Conservation (phyloP, 2,888 invertebrate genomes). For the Drosophila mulleri region DNA sequence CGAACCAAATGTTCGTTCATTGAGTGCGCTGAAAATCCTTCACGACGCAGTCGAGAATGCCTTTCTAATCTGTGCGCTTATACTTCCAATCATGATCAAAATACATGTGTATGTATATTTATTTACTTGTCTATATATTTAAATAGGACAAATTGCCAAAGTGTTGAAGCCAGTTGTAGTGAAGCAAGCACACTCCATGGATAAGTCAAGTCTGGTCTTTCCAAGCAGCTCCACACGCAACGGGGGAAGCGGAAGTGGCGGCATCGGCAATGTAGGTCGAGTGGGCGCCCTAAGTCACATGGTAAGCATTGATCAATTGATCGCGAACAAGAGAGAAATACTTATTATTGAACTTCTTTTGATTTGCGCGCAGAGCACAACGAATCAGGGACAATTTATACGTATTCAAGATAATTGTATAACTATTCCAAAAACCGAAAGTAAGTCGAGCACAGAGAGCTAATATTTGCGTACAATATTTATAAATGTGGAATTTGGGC, state of each 20-base stretch:
- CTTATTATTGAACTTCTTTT: background rate
- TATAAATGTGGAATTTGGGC: background rate
- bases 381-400: constrained; percentile 82
- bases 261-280: constrained; percentile 70
- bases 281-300: constrained; percentile 79
- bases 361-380: constrained; percentile 69
- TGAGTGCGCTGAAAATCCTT: constrained; percentile 7
- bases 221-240: constrained; percentile 61
- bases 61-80: background rate
- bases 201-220: constrained; percentile 55
- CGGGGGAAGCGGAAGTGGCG: constrained; percentile 46
- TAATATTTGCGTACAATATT: background rate
- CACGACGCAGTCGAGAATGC: background rate
- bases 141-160: constrained; percentile 83
- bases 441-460: constrained; percentile 63
- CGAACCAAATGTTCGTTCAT: background rate
- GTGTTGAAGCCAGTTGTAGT: constrained; percentile 81
- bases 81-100: background rate
- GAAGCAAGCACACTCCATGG: constrained; percentile 75
- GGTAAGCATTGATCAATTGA: constrained; percentile 58
- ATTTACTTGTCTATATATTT: background rate
- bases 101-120: background rate
- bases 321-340: background rate
- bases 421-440: constrained; percentile 79
- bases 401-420: constrained; percentile 81